Evolutionary conservation across 2,797 vertebrate genomes (phyloP), one percentile per base, ranked within the genome.

Genomic region (Triplophysa yarkandensis): DNA sequence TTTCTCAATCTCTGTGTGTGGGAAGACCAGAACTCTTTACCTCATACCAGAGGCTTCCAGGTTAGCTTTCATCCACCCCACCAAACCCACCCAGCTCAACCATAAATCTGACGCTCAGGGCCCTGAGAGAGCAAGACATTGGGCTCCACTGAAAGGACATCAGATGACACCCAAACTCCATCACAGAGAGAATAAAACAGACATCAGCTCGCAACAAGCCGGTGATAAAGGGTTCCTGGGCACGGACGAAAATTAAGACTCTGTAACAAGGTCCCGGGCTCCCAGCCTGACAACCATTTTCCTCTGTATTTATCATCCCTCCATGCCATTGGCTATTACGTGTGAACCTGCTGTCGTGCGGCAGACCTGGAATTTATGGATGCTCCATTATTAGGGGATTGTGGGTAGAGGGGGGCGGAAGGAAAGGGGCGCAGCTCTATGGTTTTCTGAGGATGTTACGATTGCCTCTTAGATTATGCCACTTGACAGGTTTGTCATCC

Each of bases 401-500:
- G 93, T 89, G 70, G 61, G 71, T 69, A 79, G 57, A 67, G 75
- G 65, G 67, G 43, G 65, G 48, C 36, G 86, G 91, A 82, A 85
- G 83, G 82, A 85, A 72, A 83, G 72, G 81, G 90, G 90, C 87
- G 91, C 91, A 92, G 92, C 87, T 89, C 92, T 92, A 90, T 91
- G 87, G 92, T 94, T 95, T 97, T 94, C 92, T 93, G 91, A 93
- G 92, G 90, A 93, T 88, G 90, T 94, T 94, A 93, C 88, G 88
- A 94, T 94, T 90, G 91, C 90, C 91, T 93, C 93, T 89, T 94
- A 95, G 93, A 96, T 96, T 96, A 96, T 92, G 87, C 88, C 91
- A 91, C 81, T 92, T 96, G 95, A 97, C 95, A 97, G 93, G 92
- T 95, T 94, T 94, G 94, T 96, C 94, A 95, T 94, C 91, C 88